Evolutionary conservation across 2,113 vertebrate species (phyloP).

Genomic region (Zeus faber): DNA sequence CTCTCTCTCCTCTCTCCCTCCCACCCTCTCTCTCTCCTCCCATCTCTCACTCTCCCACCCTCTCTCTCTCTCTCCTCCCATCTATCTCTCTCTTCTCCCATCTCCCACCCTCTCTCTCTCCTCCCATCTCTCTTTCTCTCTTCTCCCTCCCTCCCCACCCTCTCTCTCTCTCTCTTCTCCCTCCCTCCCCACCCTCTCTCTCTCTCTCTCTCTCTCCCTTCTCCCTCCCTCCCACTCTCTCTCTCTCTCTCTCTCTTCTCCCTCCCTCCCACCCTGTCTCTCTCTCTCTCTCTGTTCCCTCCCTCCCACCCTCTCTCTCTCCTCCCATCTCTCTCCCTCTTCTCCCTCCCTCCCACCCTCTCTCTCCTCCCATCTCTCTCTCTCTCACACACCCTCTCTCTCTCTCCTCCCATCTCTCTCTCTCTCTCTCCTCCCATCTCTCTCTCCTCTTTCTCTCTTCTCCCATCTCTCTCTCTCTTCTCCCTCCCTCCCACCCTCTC

Average conservation of each 20-base stretch:
- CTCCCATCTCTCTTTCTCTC: conserved; percentile 39
- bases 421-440: no score
- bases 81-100: conserved; percentile 3
- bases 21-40: no score
- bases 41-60: conserved; percentile 12
- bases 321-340: background rate
- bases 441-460: no score
- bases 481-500: no score
- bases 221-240: no score
- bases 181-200: conserved; percentile 17
- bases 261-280: no score
- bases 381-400: conserved; percentile 3
- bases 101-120: background rate
- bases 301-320: background rate
- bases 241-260: no score
- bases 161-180: background rate
- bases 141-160: conserved; percentile 10
- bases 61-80: no score
- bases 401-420: no score
- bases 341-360: background rate
- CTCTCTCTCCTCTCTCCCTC: no score
- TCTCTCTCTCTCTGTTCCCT: background rate
- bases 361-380: background rate
- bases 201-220: no score
- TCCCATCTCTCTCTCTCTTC: no score